These are phyloP conservation scores for Tachycineta bicolor DNA, from an alignment of 2,113 vertebrate genomes.

Conservation along the genomic window DNA sequence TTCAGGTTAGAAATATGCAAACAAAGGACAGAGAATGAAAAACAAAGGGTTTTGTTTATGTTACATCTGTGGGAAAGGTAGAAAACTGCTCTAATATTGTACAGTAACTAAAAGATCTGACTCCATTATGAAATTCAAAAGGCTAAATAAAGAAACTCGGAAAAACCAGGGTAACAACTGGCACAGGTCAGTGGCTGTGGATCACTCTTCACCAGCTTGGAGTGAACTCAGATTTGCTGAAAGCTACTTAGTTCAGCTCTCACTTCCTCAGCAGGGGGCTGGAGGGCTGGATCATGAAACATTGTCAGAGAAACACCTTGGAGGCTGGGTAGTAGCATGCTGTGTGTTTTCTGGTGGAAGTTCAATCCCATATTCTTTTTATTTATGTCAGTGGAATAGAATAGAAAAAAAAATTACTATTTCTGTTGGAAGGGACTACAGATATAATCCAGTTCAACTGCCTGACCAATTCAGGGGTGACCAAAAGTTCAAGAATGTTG, in stretches of 20 bases:
- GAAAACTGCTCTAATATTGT: no score
- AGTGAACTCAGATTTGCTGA: background rate
- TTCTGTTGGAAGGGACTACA: background rate
- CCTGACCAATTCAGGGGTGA: background rate
- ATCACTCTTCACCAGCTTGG: background rate
- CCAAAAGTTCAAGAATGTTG: background rate
- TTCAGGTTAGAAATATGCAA: no score
- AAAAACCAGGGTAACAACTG: no score
- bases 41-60: no score
- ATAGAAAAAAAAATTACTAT: background rate
- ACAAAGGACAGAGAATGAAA: no score
- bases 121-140: no score
- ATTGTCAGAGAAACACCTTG: background rate
- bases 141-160: no score
- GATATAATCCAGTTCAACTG: background rate
- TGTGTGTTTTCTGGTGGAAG: background rate
- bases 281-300: background rate
- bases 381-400: background rate
- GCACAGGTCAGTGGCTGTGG: accelerated
- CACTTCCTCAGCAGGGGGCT: background rate
- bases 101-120: no score
- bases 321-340: accelerated
- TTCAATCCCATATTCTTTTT: background rate
- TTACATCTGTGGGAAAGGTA: no score
- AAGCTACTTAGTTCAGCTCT: background rate